phyloP scores from a whole-genome alignment of 2,888 invertebrate genomes.

The Leucoptera coffeella region DNA sequence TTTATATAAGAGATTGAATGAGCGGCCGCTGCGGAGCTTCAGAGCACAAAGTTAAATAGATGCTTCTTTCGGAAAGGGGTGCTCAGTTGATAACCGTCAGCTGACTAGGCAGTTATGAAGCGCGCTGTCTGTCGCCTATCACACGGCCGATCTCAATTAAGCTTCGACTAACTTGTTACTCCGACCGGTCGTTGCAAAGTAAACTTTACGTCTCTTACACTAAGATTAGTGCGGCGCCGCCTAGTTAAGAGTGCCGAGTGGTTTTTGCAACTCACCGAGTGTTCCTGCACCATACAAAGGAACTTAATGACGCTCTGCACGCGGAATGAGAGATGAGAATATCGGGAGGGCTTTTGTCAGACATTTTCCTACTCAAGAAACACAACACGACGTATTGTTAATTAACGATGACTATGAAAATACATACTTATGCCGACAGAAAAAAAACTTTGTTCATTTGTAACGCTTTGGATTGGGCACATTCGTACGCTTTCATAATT shows the following conservation, averaged over 20 bases:
- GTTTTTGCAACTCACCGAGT: slow-evolving; percentile 28
- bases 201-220: neutral
- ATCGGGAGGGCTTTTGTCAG: slow-evolving; percentile 17
- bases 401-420: no score
- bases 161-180: slow-evolving; percentile 6
- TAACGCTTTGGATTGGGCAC: no score
- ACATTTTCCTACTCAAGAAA: no score
- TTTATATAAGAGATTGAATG: no score
- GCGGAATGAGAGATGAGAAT: slow-evolving; percentile 24
- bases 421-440: no score
- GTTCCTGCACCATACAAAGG: slow-evolving; percentile 23
- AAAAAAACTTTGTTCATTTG: no score
- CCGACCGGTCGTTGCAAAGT: neutral
- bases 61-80: no score
- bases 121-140: slow-evolving; percentile 10
- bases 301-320: slow-evolving; percentile 30
- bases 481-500: no score
- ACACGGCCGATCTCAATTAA: slow-evolving; percentile 30
- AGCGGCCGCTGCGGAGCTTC: no score
- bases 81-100: slow-evolving; percentile 13
- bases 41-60: no score
- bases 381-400: no score
- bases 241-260: slow-evolving; percentile 14
- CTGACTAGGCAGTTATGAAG: slow-evolving; percentile 14
- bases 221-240: neutral